Conservation (phyloP, 2,113 vertebrate species). For the Sciurus niger region DNA sequence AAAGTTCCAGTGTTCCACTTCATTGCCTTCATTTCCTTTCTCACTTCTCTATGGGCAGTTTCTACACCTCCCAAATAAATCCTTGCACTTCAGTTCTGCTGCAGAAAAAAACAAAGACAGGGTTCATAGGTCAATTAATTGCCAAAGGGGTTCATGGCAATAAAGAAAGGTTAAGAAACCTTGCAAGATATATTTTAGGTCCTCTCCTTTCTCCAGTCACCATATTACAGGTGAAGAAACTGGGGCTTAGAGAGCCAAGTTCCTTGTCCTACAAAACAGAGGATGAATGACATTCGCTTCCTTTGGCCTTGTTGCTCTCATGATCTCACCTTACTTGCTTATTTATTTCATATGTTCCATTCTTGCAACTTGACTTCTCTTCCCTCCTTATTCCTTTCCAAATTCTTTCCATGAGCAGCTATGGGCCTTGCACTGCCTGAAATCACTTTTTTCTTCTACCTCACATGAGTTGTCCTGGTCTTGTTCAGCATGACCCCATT, state of each 20-base stretch:
- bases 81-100: neutral
- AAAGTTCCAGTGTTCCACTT: neutral
- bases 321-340: neutral
- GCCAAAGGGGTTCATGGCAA: neutral
- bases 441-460: neutral
- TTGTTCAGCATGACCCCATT: no score
- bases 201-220: neutral
- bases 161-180: neutral
- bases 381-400: neutral
- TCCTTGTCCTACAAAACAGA: neutral
- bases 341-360: neutral
- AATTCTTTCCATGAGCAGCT: neutral
- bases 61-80: neutral
- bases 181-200: neutral
- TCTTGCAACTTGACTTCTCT: neutral
- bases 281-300: neutral
- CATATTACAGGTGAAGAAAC: neutral
- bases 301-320: neutral
- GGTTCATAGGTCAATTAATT: neutral
- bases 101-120: neutral
- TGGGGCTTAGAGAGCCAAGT: neutral
- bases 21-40: neutral
- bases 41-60: neutral
- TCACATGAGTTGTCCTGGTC: neutral
- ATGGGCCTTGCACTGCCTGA: neutral